A percentile compares a stretch with the other conserved stretches of the same genome.
Conservation (phyloP, 2,888 invertebrate genomes). For the Athetis lepigone region DNA sequence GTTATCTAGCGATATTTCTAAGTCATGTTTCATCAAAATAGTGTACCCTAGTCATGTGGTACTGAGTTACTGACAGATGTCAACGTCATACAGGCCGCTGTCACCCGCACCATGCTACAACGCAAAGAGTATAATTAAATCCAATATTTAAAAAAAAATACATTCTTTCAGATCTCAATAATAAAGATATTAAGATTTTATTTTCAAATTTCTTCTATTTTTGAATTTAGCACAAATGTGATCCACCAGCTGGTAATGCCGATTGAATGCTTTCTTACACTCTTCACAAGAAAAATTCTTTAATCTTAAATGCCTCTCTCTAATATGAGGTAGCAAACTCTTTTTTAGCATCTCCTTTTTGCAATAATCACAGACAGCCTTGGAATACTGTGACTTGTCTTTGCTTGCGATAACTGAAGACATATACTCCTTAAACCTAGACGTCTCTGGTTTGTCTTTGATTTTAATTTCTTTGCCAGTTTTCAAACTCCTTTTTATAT, state of each 20-base stretch:
- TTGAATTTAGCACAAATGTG: slow-evolving; percentile 73
- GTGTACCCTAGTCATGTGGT: too few species aligned
- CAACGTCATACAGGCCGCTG: too few species aligned
- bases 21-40: too few species aligned
- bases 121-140: too few species aligned
- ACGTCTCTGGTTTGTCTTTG: slow-evolving; percentile 31
- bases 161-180: too few species aligned
- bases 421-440: slow-evolving; percentile 62
- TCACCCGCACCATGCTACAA: too few species aligned
- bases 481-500: slow-evolving; percentile 71
- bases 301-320: slow-evolving; percentile 78
- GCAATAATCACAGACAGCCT: slow-evolving; percentile 82
- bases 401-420: slow-evolving; percentile 69
- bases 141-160: too few species aligned
- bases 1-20: too few species aligned
- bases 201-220: slow-evolving; percentile 35
- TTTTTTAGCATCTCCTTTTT: slow-evolving; percentile 84
- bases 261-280: slow-evolving; percentile 70
- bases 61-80: too few species aligned
- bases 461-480: slow-evolving; percentile 33
- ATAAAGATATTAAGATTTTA: too few species aligned
- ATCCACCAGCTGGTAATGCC: slow-evolving; percentile 77
- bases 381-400: slow-evolving; percentile 73
- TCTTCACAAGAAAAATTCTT: slow-evolving; percentile 73
- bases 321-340: slow-evolving; percentile 77